These are phyloP conservation scores for Phrynocephalus versicolor DNA, from an alignment of 2,113 vertebrate genomes.

Conservation along the genomic window DNA sequence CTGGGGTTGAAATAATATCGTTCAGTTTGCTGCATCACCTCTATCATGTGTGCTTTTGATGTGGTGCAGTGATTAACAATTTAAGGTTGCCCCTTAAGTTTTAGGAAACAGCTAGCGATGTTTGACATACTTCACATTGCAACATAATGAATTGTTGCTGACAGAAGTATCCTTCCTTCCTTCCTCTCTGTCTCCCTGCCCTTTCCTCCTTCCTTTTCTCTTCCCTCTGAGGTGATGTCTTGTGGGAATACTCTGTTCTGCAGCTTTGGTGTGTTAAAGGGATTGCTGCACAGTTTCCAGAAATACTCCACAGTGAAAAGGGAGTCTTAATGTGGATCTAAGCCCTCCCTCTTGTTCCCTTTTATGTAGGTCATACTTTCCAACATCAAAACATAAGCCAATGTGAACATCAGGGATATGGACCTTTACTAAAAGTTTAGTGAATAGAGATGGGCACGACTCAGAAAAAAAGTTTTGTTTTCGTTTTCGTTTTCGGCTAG, in stretches of 20 bases:
- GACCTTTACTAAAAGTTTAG: not conserved
- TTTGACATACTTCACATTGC: conserved; percentile 18
- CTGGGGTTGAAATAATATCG: conserved; percentile 28
- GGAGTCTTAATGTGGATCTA: not conserved
- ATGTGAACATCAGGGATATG: not conserved
- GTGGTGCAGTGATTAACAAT: conserved; percentile 45
- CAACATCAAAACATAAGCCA: not conserved
- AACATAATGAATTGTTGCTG: conserved; percentile 14
- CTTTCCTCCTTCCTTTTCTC: no score
- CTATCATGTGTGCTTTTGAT: conserved; percentile 20
- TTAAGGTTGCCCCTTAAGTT: conserved; percentile 59
- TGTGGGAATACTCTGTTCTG: not conserved
- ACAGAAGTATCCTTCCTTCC: not conserved
- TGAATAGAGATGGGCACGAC: no score
- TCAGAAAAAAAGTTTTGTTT: no score
- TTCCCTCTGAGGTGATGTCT: not conserved
- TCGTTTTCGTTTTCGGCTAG: no score
- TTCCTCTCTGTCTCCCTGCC: not conserved
- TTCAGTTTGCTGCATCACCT: conserved; percentile 24
- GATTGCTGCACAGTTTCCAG: not conserved
- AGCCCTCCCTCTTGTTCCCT: not conserved
- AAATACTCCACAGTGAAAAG: not conserved
- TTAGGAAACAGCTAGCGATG: conserved; percentile 51
- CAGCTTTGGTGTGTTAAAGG: not conserved
- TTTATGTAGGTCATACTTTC: not conserved